Base-by-base conservation (phyloP, 2,113 vertebrate genomes). In the Sardina pilchardus region DNA sequence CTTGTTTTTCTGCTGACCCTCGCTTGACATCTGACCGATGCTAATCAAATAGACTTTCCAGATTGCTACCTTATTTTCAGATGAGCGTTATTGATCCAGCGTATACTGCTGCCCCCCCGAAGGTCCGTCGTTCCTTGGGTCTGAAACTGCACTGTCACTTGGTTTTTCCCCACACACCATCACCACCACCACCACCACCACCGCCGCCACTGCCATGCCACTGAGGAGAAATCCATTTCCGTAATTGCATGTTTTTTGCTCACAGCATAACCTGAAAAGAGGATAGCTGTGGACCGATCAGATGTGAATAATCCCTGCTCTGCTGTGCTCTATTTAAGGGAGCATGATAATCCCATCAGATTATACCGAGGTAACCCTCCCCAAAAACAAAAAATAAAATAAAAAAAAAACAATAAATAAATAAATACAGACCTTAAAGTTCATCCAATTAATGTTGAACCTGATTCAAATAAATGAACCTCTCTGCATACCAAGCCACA, bases 271-370 rank as follows among this genome's bases (percentile, higher is more conserved):
- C 67, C 67, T 17, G 30, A 75, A 75, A 75, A 75, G 30, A 6
- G 67, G 67, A 34, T 36, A 36, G 67, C 67, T 75, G 36, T 17
- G 14, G 67, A 4, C 30, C 34, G 30, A 75, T 75, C 67, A 36
- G 30, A 36, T 30, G 14, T 75, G 30, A 36, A 34, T 75, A 92
- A 94, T 94, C 92, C 90, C 88, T 59, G 85, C 30, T 63, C 82
- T 10, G 48, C 84, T 88, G 84, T 93, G 90, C 90, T 92, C 91
- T 94, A 94, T 93, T 94, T 94, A 92, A 92, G 91, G 67, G 91
- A 89, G 85, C 82, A n/a, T 19, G 8, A 84, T 92, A 93, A 94
- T 94, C 93, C 88, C 86, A 90, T 91, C 89, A 93, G 91, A 94
- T 94, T 94, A 92, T 90, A 92, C 90, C 81, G 89, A 90, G 88